Evolutionary conservation across 2,888 invertebrate species (phyloP), one percentile per base, ranked within the genome.

Genomic region (Aphidius colemani): DNA sequence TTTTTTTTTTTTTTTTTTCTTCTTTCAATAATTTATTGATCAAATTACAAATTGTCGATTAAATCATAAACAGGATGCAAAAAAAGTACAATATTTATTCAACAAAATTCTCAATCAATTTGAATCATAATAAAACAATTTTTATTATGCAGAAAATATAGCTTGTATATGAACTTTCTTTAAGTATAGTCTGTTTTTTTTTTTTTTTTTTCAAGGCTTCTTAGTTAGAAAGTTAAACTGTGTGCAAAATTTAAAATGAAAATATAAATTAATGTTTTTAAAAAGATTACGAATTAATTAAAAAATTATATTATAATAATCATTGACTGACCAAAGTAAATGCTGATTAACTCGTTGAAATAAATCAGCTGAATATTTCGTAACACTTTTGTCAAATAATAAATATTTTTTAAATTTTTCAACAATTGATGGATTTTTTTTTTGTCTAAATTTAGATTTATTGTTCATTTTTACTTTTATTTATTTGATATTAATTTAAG

Each of bases 281-380:
- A 18, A 1, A 30, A 8, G 53, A 6, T 11, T 10, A 49, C 41
- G 48, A 55, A 8, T 48, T n/a, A 50, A 45, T 39, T 9, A 41
- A 4, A n/a, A 39, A 49, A 53, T n/a, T 49, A 2, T 18, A 18
- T 2, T 18, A 18, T 18, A 18, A 18, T 18, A 18, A 18, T 18
- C 13, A 18, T 2, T 6, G 49, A 65, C 65, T 50, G 40, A 65
- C 65, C 65, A 58, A 13, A 65, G 59, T 50, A 65, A 56, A 18
- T 43, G 57, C 40, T 11, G 46, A 45, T 62, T 48, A 13, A 59
- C 65, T 30, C 30, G 30, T 30, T 30, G 30, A 30, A 30, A 30
- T 30, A 30, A 30, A 41, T 13, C 8, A 55, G 41, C n/a, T 40
- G 59, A n/a, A 4, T 46, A 9, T 62, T 55, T 13, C 10, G 57